Evolutionary conservation across 2,113 vertebrate species (phyloP).

Genomic region (Arothron firmamentum): DNA sequence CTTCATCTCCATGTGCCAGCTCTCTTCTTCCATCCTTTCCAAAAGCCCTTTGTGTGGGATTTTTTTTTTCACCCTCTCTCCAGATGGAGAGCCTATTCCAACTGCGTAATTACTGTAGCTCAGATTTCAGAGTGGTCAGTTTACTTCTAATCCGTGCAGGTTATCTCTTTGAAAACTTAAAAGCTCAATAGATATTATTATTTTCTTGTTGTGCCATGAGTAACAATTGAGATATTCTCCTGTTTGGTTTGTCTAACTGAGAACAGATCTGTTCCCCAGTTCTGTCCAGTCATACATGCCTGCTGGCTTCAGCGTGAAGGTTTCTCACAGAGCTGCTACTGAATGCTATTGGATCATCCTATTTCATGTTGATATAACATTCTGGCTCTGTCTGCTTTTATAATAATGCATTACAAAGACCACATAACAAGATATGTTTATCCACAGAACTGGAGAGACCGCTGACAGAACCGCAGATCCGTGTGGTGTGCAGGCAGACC

Average conservation of each 20-base stretch:
- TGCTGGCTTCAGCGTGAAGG: conserved; percentile 27
- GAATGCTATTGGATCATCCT: not conserved
- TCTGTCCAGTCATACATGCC: not conserved
- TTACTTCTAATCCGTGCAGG: conserved; percentile 39
- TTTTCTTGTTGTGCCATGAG: conserved; percentile 9
- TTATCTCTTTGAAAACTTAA: conserved; percentile 41
- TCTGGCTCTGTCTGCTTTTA: conserved; percentile 5
- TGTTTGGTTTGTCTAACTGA: conserved; percentile 30
- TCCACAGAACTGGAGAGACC: conserved; percentile 90
- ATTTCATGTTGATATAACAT: conserved; percentile 6
- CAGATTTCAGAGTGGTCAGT: conserved; percentile 59
- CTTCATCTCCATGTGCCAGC: conserved; percentile 42
- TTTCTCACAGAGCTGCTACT: conserved; percentile 25
- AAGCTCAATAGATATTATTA: conserved; percentile 7
- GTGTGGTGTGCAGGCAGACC: conserved; percentile 92
- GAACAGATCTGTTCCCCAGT: not conserved
- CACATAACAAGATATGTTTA: conserved; percentile 17
- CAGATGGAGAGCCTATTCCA: conserved; percentile 37
- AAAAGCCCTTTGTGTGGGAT: conserved; percentile 37
- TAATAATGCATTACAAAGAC: not conserved
- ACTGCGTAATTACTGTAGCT: conserved; percentile 68
- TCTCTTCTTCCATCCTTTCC: conserved; percentile 48
- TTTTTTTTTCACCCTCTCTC: conserved; percentile 20
- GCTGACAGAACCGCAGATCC: conserved; percentile 95
- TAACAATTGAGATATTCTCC: conserved; percentile 7